These are phyloP conservation scores for Danaus plexippus DNA, from an alignment of 1,140 invertebrate genomes.

Conservation along the genomic window DNA sequence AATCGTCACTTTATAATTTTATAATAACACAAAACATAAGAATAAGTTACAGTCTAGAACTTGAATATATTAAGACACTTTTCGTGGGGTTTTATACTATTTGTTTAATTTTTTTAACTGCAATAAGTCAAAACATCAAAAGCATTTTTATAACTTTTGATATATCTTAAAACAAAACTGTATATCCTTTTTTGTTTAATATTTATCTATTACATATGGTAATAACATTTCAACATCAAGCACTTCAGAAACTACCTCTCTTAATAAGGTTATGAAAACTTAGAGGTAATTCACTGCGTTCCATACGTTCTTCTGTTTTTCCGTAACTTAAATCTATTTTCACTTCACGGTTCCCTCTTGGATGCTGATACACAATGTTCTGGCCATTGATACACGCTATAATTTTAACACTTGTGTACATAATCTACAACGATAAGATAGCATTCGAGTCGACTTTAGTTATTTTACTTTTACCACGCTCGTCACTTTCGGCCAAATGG, in stretches of 20 bases:
- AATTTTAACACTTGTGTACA: conserved; percentile 61
- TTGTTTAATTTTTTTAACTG: too few species aligned
- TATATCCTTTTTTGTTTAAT: too few species aligned
- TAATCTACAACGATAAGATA: conserved; percentile 67
- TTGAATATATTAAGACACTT: too few species aligned
- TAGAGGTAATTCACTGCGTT: conserved; percentile 58
- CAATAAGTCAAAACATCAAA: too few species aligned
- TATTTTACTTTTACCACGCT: conserved; percentile 17
- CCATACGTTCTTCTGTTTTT: conserved; percentile 44
- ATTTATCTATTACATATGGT: conserved; percentile 9
- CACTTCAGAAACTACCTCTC: conserved; percentile 52
- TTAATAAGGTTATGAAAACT: conserved; percentile 68
- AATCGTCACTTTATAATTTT: too few species aligned
- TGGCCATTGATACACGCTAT: conserved; percentile 48
- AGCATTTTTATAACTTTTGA: too few species aligned
- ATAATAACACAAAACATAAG: too few species aligned
- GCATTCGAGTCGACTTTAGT: conserved; percentile 29
- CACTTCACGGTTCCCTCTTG: conserved; percentile 35
- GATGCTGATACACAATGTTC: conserved; percentile 45
- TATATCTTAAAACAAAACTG: too few species aligned
- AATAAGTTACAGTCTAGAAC: too few species aligned
- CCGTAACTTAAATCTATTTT: conserved; percentile 15
- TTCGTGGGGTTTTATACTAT: too few species aligned
- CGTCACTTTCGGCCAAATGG: conserved; percentile 14
- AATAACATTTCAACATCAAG: conserved; percentile 20